Base-by-base conservation (phyloP, 2,113 vertebrate species). In the Varanus komodoensis region DNA sequence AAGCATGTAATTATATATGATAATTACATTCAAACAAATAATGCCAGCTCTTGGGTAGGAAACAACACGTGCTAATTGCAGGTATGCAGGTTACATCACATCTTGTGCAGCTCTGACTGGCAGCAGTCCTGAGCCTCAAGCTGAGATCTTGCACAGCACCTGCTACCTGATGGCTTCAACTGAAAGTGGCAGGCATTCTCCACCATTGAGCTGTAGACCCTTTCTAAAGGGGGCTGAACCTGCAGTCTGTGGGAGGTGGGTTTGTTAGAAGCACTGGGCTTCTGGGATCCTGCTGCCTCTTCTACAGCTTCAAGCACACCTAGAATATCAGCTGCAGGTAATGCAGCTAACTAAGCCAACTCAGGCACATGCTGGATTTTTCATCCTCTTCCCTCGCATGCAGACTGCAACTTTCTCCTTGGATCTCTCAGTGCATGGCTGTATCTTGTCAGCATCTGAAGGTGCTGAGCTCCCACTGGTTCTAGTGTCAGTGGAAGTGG, bases 311-410 rank as follows among this genome's bases (percentile, higher is more conserved):
- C 89, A 92, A 93, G 96, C 96, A 96, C 97, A 97, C 97, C 97
- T 96, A 96, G 95, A 95, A 95, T 79, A 82, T 91, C 32, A 95
- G 96, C 90, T 95, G 93, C 95, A 95, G 96, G 97, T 96, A 97
- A 97, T 96, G 96, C 96, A 96, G 96, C 44, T 23, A 23, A 25
- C 48, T 32, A 44, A 44, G 38, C 19, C 8, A 15, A 15, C 74
- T 75, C 34, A 19, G 12, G 12, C 19, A 48, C 19, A 12, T 6
- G 44, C 9, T n/a, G 48, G 12, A 75, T 77, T 80, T 64, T 32
- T 77, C 52, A 6, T 19, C 29, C 44, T 25, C 25, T 61, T 44
- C n/a, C 15, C n/a, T 8, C 3, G 17, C 48, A 23, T 68, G 23
- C 3, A 27, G 21, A 34, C 11, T 8, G 12, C 48, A 64, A 9